Base-by-base conservation (phyloP, 2,797 vertebrate genomes). In the Falco concolor region DNA sequence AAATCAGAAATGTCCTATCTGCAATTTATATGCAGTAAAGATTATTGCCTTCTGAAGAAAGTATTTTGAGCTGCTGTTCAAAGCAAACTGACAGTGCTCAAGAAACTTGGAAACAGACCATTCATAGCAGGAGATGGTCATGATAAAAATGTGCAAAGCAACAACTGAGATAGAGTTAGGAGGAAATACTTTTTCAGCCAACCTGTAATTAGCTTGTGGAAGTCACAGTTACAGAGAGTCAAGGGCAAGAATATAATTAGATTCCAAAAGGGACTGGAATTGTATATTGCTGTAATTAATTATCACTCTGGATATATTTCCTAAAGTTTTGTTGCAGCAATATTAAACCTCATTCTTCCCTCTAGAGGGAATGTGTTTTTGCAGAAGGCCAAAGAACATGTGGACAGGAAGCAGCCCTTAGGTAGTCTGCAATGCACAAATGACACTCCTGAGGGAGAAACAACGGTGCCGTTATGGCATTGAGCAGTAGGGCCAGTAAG, bases 401-500 rank as follows among this genome's bases (percentile, higher is more conserved):
- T 90, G 65, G 57, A 28, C 86, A 95, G 89, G 94, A 96, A 94
- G 65, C 54, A 67, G 74, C 49, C 52, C 53, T 95, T 95, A 83
- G 93, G 89, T 92, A 94, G 94, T 92, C 95, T 95, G 93, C 90
- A 95, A 78, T 25, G 60, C 91, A 95, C 86, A 95, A 97, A 95
- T 52, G 76, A 84, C 64, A 64, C 74, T 91, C 89, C 94, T 96
- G 91, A 92, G 81, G 97, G 96, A 82, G 72, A 90, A 97, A 98
- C 96, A 98, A 97, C 98, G 94, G 91, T 95, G 68, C 93, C 6
- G 87, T 98, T 98, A 97, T 96, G 95, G 86, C 50, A 78, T 25
- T 38, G 86, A 88, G 74, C 47, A 92, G 90, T 79, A 96, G 95
- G 90, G 86, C 91, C 78, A 78, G 82, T 87, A 90, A 96, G 97